phyloP scores from a whole-genome alignment of 1,140 invertebrate genomes.

The Calliphora vicina region DNA sequence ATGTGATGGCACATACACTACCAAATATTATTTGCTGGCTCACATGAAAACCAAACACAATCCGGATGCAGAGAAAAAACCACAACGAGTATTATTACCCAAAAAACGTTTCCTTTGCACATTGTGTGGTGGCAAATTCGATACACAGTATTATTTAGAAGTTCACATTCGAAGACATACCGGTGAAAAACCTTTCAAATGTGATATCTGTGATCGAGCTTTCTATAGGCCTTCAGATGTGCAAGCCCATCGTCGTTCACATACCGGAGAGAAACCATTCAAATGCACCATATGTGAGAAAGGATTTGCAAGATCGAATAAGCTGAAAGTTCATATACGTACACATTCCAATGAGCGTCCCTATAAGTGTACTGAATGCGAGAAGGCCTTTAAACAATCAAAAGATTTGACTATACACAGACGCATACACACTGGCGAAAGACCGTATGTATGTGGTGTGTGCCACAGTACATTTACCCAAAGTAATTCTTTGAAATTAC shows the following conservation, averaged over 20 bases:
- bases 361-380: conserved; percentile 66
- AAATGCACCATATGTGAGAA: conserved; percentile 34
- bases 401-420: conserved; percentile 65
- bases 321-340: conserved; percentile 16
- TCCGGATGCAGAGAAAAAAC: not conserved
- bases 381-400: conserved; percentile 66
- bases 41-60: conserved; percentile 13
- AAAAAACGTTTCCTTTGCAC: conserved; percentile 23
- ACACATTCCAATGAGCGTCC: conserved; percentile 49
- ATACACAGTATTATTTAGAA: not conserved
- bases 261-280: not conserved
- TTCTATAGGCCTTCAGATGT: conserved; percentile 20
- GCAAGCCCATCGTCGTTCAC: not conserved
- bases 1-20: not conserved
- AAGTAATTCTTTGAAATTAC: conserved; percentile 14
- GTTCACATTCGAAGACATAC: conserved; percentile 52
- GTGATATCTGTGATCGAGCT: conserved; percentile 21
- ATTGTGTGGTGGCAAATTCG: conserved; percentile 9
- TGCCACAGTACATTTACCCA: conserved; percentile 30
- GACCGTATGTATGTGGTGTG: conserved; percentile 57
- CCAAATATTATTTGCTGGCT: conserved; percentile 2
- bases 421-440: conserved; percentile 64
- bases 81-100: not conserved
- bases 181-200: conserved; percentile 51
- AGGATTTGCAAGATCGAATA: conserved; percentile 15